Percentiles rank a stretch among this genome's conserved stretches.
Conservation (phyloP, 2,113 vertebrate species). For the Ceyx melanurus region DNA sequence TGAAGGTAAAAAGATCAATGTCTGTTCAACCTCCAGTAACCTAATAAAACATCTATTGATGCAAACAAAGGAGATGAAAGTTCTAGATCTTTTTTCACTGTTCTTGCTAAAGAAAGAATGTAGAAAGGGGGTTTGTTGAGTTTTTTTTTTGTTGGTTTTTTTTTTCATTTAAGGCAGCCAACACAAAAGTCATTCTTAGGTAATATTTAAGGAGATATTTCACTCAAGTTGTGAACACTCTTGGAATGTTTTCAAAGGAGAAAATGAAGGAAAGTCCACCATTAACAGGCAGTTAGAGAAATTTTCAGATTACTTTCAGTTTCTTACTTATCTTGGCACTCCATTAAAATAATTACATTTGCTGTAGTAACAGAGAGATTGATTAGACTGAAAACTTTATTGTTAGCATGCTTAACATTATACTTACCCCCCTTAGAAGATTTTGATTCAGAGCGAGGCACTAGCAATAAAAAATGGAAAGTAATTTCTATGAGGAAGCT, state of each 20-base stretch:
- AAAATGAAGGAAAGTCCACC: constrained; percentile 58
- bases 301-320: constrained; percentile 73
- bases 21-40: not conserved
- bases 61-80: not conserved
- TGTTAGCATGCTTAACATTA: constrained; percentile 54
- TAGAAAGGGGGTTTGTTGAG: not conserved
- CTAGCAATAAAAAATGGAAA: not conserved
- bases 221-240: constrained; percentile 38
- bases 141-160: not conserved
- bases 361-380: constrained; percentile 57
- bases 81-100: not conserved
- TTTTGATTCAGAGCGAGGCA: not conserved
- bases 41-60: not conserved
- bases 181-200: constrained; percentile 12
- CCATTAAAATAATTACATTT: constrained; percentile 64
- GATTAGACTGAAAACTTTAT: constrained; percentile 65
- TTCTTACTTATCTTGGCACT: constrained; percentile 73
- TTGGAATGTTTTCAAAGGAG: constrained; percentile 62
- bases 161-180: not conserved
- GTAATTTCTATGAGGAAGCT: not conserved
- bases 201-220: constrained; percentile 60
- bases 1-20: not conserved
- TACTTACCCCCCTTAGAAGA: constrained; percentile 58
- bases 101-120: constrained; percentile 3
- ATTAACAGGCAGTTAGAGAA: constrained; percentile 68